Percentiles rank a stretch among this genome's conserved stretches.
Conservation (phyloP, 2,888 invertebrate species). For the Drosophila histrio region DNA sequence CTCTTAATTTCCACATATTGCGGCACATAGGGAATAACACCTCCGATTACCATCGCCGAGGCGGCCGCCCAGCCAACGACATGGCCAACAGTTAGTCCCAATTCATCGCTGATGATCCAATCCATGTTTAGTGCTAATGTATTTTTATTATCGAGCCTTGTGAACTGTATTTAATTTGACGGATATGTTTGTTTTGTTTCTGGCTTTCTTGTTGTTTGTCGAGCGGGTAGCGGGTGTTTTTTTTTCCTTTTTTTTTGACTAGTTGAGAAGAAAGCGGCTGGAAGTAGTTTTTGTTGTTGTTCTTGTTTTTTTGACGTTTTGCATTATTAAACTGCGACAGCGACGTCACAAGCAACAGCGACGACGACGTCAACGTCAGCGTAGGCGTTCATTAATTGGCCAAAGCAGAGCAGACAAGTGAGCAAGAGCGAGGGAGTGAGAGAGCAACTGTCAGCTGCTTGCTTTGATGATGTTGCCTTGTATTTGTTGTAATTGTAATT, state of each 20-base stretch:
- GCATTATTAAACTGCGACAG: slow-evolving; percentile 38
- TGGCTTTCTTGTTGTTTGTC: slow-evolving; percentile 13
- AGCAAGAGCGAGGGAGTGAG: slow-evolving; percentile 2
- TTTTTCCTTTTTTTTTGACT: slow-evolving; percentile 52
- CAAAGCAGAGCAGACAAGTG: slow-evolving; percentile 12
- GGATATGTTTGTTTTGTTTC: slow-evolving; percentile 59
- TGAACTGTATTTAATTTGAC: slow-evolving; percentile 51
- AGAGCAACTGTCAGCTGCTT: slow-evolving; percentile 56
- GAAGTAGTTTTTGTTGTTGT: slow-evolving; percentile 55
- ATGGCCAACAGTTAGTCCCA: slow-evolving; percentile 90
- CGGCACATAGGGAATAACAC: slow-evolving; percentile 97
- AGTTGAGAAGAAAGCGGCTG: slow-evolving; percentile 62
- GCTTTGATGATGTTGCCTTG: slow-evolving; percentile 35
- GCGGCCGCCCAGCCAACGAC: slow-evolving; percentile 92
- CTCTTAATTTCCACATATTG: slow-evolving; percentile 96
- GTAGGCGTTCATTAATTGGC: slow-evolving; percentile 51
- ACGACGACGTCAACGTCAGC: slow-evolving; percentile 22
- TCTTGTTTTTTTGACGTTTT: slow-evolving; percentile 26
- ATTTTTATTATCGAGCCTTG: slow-evolving; percentile 25
- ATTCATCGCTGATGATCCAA: slow-evolving; percentile 91
- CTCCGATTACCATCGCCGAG: slow-evolving; percentile 96
- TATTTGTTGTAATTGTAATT: slow-evolving; percentile 9
- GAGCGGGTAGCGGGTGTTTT: slow-evolving; percentile 13
- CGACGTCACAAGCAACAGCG: slow-evolving; percentile 8
- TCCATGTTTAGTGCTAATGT: slow-evolving; percentile 85